Conservation (phyloP, 2,113 vertebrate genomes). For the Poecile atricapillus region DNA sequence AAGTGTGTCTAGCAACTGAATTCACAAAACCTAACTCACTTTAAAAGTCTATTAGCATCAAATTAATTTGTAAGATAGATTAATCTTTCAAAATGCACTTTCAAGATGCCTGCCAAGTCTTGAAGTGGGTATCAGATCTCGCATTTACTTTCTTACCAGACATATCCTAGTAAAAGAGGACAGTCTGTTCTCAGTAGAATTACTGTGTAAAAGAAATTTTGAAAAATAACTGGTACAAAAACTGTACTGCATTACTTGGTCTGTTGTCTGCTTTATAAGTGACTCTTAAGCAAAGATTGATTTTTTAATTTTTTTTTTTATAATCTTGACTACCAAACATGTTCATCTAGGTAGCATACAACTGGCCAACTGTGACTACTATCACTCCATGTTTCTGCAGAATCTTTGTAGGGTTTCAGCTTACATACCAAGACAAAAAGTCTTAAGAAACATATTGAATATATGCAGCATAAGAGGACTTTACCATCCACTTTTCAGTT, state of each 20-base stretch:
- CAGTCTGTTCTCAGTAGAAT: not conserved
- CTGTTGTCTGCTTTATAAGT: not conserved
- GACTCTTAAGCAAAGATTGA: not conserved
- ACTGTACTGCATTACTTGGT: slow-evolving; percentile 19
- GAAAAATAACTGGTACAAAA: not conserved
- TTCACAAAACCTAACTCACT: not conserved
- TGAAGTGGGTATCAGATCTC: not conserved
- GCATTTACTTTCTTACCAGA: not conserved
- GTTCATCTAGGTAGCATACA: slow-evolving; percentile 54
- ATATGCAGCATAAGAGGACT: slow-evolving; percentile 29
- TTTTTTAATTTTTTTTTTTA: not conserved
- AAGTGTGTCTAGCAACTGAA: not conserved
- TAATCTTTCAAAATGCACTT: not conserved
- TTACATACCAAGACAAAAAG: not conserved
- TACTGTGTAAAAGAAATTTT: not conserved
- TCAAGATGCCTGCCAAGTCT: not conserved
- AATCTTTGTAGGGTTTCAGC: slow-evolving; percentile 21
- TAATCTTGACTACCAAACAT: slow-evolving; percentile 15
- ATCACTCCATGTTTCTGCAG: not conserved
- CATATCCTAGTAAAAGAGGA: not conserved
- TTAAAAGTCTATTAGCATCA: not conserved
- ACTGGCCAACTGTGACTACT: slow-evolving; percentile 53
- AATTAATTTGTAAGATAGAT: slow-evolving; percentile 14
- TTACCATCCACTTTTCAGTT: slow-evolving; percentile 37
- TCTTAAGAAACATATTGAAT: not conserved